A percentile compares a stretch with the other conserved stretches of the same genome.
Evolutionary conservation across 2,797 vertebrate genomes (phyloP).

Genomic region (Vespertilio murinus): DNA sequence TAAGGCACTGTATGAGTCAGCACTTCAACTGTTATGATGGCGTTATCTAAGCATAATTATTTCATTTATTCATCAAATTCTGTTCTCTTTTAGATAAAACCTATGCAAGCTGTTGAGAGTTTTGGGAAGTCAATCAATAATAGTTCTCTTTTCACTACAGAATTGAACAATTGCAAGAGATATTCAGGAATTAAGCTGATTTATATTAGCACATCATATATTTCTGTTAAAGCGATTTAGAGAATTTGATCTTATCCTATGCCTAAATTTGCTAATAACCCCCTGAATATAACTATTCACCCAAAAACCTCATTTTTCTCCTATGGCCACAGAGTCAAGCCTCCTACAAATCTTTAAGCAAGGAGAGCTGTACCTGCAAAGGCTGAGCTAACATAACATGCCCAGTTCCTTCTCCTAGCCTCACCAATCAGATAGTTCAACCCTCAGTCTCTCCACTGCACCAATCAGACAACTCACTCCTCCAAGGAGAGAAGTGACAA

Average conservation of each 20-base stretch:
- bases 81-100: background rate
- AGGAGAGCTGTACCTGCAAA: rapidly evolving
- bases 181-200: background rate
- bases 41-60: background rate
- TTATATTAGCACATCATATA: background rate
- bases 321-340: background rate
- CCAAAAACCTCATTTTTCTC: background rate
- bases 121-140: conserved; percentile 2
- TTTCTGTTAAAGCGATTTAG: background rate
- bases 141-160: rapidly evolving
- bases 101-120: background rate
- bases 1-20: background rate
- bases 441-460: too few relatives aligned
- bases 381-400: rapidly evolving
- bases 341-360: background rate
- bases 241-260: background rate
- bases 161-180: background rate
- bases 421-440: background rate
- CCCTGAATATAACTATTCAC: background rate
- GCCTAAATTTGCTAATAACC: background rate
- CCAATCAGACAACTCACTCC: background rate
- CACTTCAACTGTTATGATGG: background rate
- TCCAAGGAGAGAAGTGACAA: background rate
- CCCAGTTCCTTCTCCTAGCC: background rate
- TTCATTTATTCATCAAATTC: background rate